These are phyloP conservation scores for Aptenodytes forsteri DNA, from an alignment of 2,113 vertebrate species.

Conservation along the genomic window DNA sequence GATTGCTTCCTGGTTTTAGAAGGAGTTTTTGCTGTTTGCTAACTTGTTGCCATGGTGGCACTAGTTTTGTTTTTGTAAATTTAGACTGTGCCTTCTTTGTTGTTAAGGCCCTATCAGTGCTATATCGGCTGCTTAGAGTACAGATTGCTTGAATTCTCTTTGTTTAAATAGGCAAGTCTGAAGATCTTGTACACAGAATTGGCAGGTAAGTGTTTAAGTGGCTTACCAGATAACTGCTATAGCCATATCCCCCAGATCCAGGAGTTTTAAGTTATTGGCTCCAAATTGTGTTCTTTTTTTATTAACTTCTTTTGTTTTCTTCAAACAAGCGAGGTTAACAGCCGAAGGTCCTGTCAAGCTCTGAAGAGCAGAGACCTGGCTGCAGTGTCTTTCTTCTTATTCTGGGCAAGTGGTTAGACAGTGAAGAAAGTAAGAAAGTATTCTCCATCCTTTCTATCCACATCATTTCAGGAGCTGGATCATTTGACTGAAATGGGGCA, in stretches of 20 bases:
- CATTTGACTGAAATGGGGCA: background rate
- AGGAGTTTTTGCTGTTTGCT: background rate
- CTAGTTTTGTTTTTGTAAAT: background rate
- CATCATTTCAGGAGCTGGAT: background rate
- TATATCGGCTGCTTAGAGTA: background rate
- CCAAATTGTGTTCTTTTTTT: background rate
- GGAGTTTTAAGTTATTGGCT: background rate
- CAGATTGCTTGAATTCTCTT: background rate
- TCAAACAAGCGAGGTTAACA: accelerated
- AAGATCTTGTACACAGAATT: accelerated
- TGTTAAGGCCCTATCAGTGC: background rate
- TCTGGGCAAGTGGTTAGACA: background rate
- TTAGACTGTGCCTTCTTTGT: background rate
- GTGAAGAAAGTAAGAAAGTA: background rate
- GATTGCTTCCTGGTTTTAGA: background rate
- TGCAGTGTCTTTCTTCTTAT: background rate
- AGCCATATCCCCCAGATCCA: background rate
- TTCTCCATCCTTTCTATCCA: background rate
- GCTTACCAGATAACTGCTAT: background rate
- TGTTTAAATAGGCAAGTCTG: background rate
- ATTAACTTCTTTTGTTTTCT: background rate
- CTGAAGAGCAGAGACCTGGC: background rate
- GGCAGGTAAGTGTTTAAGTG: background rate
- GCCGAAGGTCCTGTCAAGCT: background rate
- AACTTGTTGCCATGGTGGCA: background rate